phyloP scores from a whole-genome alignment of 2,888 invertebrate species.

The Teinopalpus imperialis region DNA sequence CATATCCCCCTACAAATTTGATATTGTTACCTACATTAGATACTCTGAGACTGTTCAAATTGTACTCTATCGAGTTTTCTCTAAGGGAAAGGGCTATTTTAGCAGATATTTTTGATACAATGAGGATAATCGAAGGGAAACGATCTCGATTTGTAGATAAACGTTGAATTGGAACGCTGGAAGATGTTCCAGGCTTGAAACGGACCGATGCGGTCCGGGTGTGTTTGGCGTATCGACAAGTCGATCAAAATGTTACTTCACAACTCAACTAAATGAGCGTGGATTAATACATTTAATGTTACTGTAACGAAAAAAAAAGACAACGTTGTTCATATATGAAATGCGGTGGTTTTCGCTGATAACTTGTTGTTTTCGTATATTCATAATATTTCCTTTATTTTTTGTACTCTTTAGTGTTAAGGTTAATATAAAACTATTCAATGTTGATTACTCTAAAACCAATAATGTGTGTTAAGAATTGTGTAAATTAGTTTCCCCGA shows the following conservation, averaged over 20 bases:
- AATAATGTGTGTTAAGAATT: conserved; percentile 75
- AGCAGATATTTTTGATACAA: conserved; percentile 82
- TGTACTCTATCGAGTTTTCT: conserved; percentile 76
- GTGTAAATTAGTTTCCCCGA: conserved; percentile 78
- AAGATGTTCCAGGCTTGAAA: conserved; percentile 27
- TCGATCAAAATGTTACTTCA: conserved; percentile 46
- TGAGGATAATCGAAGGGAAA: conserved; percentile 78
- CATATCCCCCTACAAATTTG: conserved; percentile 77
- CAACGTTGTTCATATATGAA: conserved; percentile 80
- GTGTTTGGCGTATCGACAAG: conserved; percentile 10
- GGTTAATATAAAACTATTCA: conserved; percentile 81
- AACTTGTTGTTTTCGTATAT: conserved; percentile 81
- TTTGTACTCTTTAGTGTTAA: conserved; percentile 82
- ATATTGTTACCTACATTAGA: conserved; percentile 81
- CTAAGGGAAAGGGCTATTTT: conserved; percentile 80
- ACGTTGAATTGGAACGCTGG: conserved; percentile 34
- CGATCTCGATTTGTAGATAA: conserved; percentile 59
- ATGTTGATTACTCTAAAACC: conserved; percentile 81
- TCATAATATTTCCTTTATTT: conserved; percentile 82
- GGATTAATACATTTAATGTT: conserved; percentile 69
- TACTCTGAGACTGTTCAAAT: conserved; percentile 81
- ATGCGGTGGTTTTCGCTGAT: conserved; percentile 75
- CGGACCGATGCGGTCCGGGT: conserved; percentile 13
- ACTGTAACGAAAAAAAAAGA: conserved; percentile 73
- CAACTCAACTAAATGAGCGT: conserved; percentile 64